These are phyloP conservation scores for Synanceia verrucosa DNA, from an alignment of 2,797 vertebrate species.

Conservation along the genomic window DNA sequence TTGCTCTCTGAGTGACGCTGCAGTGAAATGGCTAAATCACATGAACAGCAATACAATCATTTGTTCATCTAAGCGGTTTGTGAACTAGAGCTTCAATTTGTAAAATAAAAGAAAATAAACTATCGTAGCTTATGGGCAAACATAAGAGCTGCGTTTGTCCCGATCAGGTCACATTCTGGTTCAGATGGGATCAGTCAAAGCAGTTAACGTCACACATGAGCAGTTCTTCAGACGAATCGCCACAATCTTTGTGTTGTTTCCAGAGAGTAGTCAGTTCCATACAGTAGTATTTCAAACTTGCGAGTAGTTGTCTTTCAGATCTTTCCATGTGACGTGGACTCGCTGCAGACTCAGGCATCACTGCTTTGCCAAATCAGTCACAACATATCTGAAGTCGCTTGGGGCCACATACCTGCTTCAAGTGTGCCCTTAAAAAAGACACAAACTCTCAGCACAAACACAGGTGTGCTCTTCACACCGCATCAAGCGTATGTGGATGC, in stretches of 20 bases:
- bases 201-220: slow-evolving; percentile 38
- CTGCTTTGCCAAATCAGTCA: slow-evolving; percentile 32
- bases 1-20: slow-evolving; percentile 38
- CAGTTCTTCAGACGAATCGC: slow-evolving; percentile 41
- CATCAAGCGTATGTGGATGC: neutral
- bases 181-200: slow-evolving; percentile 50
- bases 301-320: slow-evolving; percentile 22
- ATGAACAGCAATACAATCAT: slow-evolving; percentile 64
- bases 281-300: slow-evolving; percentile 47
- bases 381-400: slow-evolving; percentile 25
- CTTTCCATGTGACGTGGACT: slow-evolving; percentile 10
- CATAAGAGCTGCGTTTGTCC: slow-evolving; percentile 45
- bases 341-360: slow-evolving; percentile 35
- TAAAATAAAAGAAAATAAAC: slow-evolving; percentile 23
- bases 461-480: slow-evolving; percentile 25
- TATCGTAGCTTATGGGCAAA: slow-evolving; percentile 52
- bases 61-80: slow-evolving; percentile 50
- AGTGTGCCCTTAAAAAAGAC: slow-evolving; percentile 19
- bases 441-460: slow-evolving; percentile 6
- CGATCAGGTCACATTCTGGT: slow-evolving; percentile 69
- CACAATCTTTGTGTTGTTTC: slow-evolving; percentile 43
- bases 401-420: slow-evolving; percentile 22
- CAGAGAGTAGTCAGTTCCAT: slow-evolving; percentile 52
- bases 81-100: slow-evolving; percentile 37
- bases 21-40: slow-evolving; percentile 45